Base-by-base conservation (phyloP, 2,797 vertebrate species). In the Hipposideros larvatus region DNA sequence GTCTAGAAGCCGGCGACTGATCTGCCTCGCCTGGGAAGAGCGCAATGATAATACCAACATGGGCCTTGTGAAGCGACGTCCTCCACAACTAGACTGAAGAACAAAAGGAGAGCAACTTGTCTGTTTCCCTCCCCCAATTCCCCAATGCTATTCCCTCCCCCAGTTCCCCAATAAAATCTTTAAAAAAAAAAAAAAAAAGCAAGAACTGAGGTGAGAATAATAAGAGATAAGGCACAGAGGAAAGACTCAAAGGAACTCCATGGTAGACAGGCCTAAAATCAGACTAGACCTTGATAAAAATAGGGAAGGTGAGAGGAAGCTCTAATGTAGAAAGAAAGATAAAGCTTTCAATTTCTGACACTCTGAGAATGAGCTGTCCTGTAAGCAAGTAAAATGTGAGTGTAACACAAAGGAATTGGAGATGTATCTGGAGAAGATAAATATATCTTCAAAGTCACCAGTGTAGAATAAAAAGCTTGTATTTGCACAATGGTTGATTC, bases 311-410 rank as follows among this genome's bases (percentile, higher is more conserved):
- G 4, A 91, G 63, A 87, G 31, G 19, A 77, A 87, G 26, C 7
- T 68, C 61, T 59, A 26, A 94, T 55, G 80, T 80, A 88, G 22
- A 88, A 82, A 71, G 41, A 65, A 79, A 85, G 46, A 83, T 8
- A 85, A 48, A 65, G 21, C 19, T 91, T 70, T 93, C 51, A 19
- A n/a, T 53, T 89, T 85, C 87, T 63, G 61, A 90, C 34, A n/a
- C 82, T 59, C 37, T 84, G 51, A 78, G 37, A 91, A 37, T 28
- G 28, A 83, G 26, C 26, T 79, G 19, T 61, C 31, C 13, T 31
- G 6, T 37, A 78, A 78, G 75, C 61, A 78, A n/a, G n/a, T 78
- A 14, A 92, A 74, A 70, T n/a, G 87, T 15, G 21, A 93, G 18
- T 65, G 3, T 4, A 77, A 53, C 48, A 61, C 2, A 48, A 83